phyloP scores from a whole-genome alignment of 2,888 invertebrate species.

The Philopedon plagiatum region DNA sequence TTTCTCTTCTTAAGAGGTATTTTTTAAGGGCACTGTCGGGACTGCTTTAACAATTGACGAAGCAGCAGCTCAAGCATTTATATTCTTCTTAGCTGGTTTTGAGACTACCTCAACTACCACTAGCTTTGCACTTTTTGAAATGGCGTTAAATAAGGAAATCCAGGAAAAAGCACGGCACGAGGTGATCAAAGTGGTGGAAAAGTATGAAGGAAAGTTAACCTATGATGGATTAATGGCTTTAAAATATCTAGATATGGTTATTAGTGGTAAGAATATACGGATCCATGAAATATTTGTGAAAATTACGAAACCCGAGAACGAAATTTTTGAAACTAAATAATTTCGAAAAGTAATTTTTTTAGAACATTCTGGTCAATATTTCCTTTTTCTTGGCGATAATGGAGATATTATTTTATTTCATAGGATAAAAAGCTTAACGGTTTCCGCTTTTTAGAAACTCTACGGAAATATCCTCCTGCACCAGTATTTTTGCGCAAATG shows the following conservation, averaged over 20 bases:
- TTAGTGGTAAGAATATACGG: slow-evolving; percentile 61
- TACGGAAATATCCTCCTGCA: slow-evolving; percentile 74
- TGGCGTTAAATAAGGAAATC: slow-evolving; percentile 66
- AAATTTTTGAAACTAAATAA: neutral
- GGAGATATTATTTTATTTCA: too few species aligned
- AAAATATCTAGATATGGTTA: slow-evolving; percentile 68
- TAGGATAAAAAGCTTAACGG: too few species aligned
- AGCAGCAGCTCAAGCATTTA: slow-evolving; percentile 68
- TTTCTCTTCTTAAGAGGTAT: too few species aligned
- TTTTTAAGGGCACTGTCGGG: slow-evolving; percentile 23
- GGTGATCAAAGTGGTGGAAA: slow-evolving; percentile 63
- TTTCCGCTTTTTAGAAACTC: slow-evolving; percentile 72
- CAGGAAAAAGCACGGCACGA: slow-evolving; percentile 67
- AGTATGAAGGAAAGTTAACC: slow-evolving; percentile 62
- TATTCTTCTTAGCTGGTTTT: slow-evolving; percentile 70
- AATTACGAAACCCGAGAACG: neutral
- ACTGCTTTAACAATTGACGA: slow-evolving; percentile 64
- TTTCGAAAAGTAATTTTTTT: too few species aligned
- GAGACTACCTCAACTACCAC: slow-evolving; percentile 71
- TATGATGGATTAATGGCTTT: slow-evolving; percentile 69
- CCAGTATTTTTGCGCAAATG: slow-evolving; percentile 71
- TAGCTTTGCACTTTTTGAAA: slow-evolving; percentile 68
- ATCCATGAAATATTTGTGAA: too few species aligned
- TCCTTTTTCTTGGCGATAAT: too few species aligned
- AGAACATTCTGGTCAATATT: neutral